A percentile compares a stretch with the other conserved stretches of the same genome.
Evolutionary conservation across 1,140 invertebrate genomes (phyloP).

Genomic region (Cydia splendana): DNA sequence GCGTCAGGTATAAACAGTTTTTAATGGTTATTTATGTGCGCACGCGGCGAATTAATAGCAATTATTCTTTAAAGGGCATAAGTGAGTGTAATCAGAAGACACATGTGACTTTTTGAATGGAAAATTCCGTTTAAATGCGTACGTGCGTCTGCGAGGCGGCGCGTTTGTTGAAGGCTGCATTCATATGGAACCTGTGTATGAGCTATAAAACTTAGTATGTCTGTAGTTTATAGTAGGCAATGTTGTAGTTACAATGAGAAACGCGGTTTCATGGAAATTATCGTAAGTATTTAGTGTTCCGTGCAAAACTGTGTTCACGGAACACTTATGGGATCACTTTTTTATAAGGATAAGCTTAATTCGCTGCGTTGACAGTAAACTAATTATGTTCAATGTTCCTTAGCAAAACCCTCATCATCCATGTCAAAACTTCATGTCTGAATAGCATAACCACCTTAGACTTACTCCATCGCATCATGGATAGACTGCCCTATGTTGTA

Average conservation of each 20-base stretch:
- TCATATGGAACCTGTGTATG: not conserved
- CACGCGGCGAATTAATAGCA: slow-evolving; percentile 30
- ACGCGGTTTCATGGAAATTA: too few relatives aligned
- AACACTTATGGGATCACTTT: too few relatives aligned
- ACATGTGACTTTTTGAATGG: not conserved
- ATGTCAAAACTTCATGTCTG: too few relatives aligned
- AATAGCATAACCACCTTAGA: too few relatives aligned
- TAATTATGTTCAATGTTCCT: too few relatives aligned
- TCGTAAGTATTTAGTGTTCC: too few relatives aligned
- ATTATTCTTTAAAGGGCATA: slow-evolving; percentile 19
- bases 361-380: too few relatives aligned
- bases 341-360: too few relatives aligned
- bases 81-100: not conserved
- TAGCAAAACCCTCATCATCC: too few relatives aligned
- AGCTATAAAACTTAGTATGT: not conserved
- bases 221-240: not conserved
- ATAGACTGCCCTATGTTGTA: too few relatives aligned
- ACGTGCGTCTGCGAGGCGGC: slow-evolving; percentile 8
- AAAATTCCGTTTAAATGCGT: slow-evolving; percentile 13
- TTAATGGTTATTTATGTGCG: slow-evolving; percentile 52
- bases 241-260: not conserved
- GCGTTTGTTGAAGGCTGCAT: not conserved
- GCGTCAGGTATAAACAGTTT: slow-evolving; percentile 49
- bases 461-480: too few relatives aligned
- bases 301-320: too few relatives aligned